Base-by-base conservation (phyloP, 2,888 invertebrate species). In the Agrochola macilenta region DNA sequence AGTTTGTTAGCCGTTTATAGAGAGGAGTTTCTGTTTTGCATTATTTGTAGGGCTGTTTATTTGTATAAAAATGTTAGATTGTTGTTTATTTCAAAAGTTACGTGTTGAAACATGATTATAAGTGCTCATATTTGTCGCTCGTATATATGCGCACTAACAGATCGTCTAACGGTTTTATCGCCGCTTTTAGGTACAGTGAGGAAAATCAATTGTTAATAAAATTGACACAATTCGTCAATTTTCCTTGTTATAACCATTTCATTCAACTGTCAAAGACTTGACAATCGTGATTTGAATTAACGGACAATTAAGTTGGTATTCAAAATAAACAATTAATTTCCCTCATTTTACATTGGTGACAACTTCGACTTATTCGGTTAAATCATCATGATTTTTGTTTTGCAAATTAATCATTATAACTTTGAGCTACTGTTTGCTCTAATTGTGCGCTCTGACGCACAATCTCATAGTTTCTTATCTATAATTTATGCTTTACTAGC, bases 1-100 rank as follows among this genome's bases (percentile, higher is more conserved):
- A 78, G 78, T 81, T 81, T 85, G 85, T 68, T 71, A 1, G 52
- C 39, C 35, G 66, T 78, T 83, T 79, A 64, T 79, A 2, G 58
- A 60, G 57, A 58, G 74, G 35, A 39, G 63, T 61, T 70, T 54
- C 17, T 26, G 70, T 74, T 79, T 43, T 17, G 46, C 4, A 54
- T 60, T 80, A n/a, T 78, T 83, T 78, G 46, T 26, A 9, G 30
- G 9, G 9, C 3, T 78, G 39, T 0, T 39, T 35, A 14, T 68
- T 74, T 30, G 11, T 79, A 14, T 8, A 14, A 7, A 49, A 30
- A 30, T 30, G 9, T 60, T 49, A 17, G 12, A 8, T 39, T 23
- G 26, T n/a, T 5, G 8, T 0, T 14, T n/a, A 5, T 4, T 39
- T 58, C 14, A 9, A 35, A 76, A 39, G 7, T 57, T 9, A 12